Conservation (phyloP, 2,797 vertebrate species). For the Micropoecilia bifurca region DNA sequence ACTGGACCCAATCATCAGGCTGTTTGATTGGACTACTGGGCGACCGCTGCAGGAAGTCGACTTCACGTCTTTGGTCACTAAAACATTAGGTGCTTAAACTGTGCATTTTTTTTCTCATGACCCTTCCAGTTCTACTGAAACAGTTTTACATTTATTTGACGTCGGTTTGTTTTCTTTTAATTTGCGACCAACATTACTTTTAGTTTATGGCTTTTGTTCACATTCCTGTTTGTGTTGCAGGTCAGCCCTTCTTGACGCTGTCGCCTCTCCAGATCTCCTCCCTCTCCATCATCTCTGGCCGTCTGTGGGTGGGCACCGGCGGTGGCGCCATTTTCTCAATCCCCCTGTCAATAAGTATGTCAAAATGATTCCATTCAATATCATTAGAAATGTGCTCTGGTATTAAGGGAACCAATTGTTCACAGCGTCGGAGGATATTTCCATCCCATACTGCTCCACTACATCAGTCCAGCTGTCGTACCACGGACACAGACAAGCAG, state of each 20-base stretch:
- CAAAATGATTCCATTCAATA: not conserved
- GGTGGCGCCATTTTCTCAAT: conserved; percentile 83
- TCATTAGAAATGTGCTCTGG: not conserved
- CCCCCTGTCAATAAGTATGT: conserved; percentile 81
- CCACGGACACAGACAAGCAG: conserved; percentile 84
- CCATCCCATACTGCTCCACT: conserved; percentile 82
- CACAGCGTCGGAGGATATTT: conserved; percentile 80
- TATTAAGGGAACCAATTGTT: conserved; percentile 2
- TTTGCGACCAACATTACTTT: not conserved
- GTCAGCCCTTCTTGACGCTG: conserved; percentile 77
- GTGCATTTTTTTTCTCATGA: not conserved
- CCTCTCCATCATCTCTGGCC: conserved; percentile 75
- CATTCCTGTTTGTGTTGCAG: conserved; percentile 51
- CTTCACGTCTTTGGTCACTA: conserved; percentile 75
- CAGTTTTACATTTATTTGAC: not conserved
- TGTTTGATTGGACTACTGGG: conserved; percentile 83
- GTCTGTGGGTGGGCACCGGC: conserved; percentile 84
- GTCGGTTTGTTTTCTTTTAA: not conserved
- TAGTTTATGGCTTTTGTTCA: conserved; percentile 12
- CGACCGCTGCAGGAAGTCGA: conserved; percentile 83
- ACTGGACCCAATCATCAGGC: conserved; percentile 80
- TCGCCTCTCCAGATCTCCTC: conserved; percentile 82
- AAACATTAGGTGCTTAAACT: conserved; percentile 73
- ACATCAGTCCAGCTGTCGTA: conserved; percentile 81
- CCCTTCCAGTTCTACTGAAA: not conserved